These are phyloP conservation scores for Vombatus ursinus DNA, from an alignment of 2,113 vertebrate genomes.

Conservation along the genomic window DNA sequence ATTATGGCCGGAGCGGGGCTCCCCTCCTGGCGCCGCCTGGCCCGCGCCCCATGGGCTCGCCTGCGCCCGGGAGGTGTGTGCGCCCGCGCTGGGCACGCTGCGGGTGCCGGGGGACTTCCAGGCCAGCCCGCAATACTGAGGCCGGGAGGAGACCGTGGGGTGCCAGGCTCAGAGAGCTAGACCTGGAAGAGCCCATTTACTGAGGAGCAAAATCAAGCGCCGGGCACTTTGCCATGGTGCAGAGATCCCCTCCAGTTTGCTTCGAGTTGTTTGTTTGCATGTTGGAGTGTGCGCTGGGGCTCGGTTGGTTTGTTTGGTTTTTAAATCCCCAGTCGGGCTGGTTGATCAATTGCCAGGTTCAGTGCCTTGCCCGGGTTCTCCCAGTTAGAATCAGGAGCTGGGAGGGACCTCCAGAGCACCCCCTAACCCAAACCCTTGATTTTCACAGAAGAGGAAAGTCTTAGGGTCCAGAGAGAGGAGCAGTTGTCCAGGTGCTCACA, in stretches of 20 bases:
- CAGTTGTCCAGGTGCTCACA: background rate
- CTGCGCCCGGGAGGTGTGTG: background rate
- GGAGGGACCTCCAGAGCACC: too few species aligned
- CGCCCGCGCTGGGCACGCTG: too few species aligned
- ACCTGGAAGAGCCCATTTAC: background rate
- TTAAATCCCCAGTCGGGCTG: too few species aligned
- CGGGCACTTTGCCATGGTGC: too few species aligned
- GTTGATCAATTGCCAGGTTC: background rate
- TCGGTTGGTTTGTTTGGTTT: too few species aligned
- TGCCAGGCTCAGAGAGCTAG: background rate
- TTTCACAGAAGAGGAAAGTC: background rate
- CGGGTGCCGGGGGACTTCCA: background rate
- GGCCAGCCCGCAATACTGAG: accelerated
- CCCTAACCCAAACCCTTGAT: background rate
- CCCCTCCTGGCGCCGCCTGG: accelerated
- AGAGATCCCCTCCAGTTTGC: background rate
- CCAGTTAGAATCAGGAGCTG: too few species aligned
- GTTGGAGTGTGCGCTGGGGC: too few species aligned
- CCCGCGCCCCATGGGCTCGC: background rate
- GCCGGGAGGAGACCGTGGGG: background rate
- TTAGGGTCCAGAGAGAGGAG: background rate
- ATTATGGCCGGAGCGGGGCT: background rate
- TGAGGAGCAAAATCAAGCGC: background rate
- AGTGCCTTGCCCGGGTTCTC: background rate
- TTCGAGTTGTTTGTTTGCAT: background rate